A percentile compares a stretch with the other conserved stretches of the same genome.
These are phyloP conservation scores for Zosterops japonicus DNA, from an alignment of 2,113 vertebrate genomes.

Conservation along the genomic window DNA sequence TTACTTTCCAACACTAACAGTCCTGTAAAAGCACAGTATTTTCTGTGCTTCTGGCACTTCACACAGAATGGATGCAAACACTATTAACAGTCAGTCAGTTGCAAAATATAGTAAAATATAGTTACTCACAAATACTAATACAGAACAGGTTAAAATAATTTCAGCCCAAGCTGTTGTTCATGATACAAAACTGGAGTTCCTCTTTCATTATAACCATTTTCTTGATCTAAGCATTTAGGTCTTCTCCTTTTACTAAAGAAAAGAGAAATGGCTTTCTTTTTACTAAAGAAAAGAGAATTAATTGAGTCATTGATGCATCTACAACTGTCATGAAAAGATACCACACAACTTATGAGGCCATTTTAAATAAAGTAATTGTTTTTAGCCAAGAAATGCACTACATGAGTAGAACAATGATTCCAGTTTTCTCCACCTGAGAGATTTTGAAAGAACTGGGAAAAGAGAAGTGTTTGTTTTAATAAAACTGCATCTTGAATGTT, in stretches of 20 bases:
- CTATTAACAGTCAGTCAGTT: neutral
- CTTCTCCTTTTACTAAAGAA: neutral
- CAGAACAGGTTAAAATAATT: neutral
- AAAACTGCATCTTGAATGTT: neutral
- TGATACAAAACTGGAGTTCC: neutral
- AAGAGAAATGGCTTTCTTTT: neutral
- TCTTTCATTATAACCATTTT: neutral
- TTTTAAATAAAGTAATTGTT: neutral
- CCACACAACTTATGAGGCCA: neutral
- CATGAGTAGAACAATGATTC: neutral
- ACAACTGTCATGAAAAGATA: neutral
- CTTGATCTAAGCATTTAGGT: neutral
- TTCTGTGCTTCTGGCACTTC: neutral
- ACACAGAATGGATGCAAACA: neutral
- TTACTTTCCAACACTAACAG: neutral
- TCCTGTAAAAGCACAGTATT: neutral
- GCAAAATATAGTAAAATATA: neutral
- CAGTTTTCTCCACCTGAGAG: neutral
- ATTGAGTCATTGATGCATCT: neutral
- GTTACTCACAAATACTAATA: neutral
- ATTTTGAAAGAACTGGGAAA: neutral
- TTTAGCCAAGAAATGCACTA: neutral
- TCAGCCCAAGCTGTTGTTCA: neutral
- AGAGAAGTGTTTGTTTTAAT: neutral
- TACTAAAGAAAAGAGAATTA: neutral